Percentiles rank a stretch among this genome's conserved stretches.
These are phyloP conservation scores for Acanthosepion pharaonis DNA, from an alignment of 2,888 invertebrate genomes.

Conservation along the genomic window DNA sequence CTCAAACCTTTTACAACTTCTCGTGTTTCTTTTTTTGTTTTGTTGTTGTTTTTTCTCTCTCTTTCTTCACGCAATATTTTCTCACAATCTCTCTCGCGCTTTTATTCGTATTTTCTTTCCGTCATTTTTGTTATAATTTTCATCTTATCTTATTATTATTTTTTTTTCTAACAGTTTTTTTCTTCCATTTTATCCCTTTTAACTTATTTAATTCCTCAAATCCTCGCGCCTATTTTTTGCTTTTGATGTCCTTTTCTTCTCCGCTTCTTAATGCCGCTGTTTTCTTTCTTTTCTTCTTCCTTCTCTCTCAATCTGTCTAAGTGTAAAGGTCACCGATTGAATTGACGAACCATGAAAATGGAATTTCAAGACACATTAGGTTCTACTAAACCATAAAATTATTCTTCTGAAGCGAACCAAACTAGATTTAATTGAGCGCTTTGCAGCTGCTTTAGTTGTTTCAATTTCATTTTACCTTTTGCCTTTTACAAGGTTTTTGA, in stretches of 20 bases:
- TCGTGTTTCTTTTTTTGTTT: too few species aligned
- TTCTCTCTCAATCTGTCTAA: background rate
- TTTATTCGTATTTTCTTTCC: background rate
- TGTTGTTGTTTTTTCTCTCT: too few species aligned
- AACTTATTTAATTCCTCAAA: background rate
- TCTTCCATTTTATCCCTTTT: background rate
- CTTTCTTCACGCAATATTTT: too few species aligned
- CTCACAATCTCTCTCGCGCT: too few species aligned
- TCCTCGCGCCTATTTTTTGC: too few species aligned
- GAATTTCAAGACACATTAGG: slow-evolving; percentile 22
- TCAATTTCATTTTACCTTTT: background rate
- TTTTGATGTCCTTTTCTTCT: background rate
- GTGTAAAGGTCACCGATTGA: background rate
- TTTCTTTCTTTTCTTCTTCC: too few species aligned
- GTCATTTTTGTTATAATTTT: background rate
- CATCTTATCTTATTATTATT: background rate
- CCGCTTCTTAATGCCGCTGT: background rate
- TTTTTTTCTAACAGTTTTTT: too few species aligned
- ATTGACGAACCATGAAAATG: background rate
- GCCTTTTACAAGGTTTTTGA: background rate
- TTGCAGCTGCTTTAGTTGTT: background rate
- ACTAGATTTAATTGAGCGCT: background rate
- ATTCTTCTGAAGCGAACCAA: background rate
- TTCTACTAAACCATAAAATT: slow-evolving; percentile 10
- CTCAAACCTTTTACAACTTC: too few species aligned